Percentiles rank a stretch among this genome's conserved stretches.
phyloP scores from a whole-genome alignment of 1,140 invertebrate species.

The Ectropis grisescens region DNA sequence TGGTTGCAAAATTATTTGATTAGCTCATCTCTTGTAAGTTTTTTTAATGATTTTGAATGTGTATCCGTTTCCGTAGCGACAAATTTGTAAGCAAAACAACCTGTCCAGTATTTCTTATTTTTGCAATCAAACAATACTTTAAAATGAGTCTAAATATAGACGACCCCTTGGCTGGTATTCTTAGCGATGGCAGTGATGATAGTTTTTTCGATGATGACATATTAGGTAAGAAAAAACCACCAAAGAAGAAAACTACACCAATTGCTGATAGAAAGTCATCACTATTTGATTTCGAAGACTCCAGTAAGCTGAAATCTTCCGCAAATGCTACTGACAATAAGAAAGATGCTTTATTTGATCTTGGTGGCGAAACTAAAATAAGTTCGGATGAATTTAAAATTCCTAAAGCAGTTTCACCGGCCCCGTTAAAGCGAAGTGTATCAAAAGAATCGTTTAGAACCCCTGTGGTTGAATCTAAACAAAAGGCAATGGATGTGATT shows the following conservation, averaged over 20 bases:
- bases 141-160: conserved; percentile 63
- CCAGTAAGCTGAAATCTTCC: conserved; percentile 13
- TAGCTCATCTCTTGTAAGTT: too few relatives aligned
- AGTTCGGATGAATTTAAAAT: conserved; percentile 14
- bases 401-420: conserved; percentile 16
- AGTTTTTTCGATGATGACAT: conserved; percentile 68
- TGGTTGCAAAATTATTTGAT: too few relatives aligned
- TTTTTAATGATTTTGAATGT: too few relatives aligned
- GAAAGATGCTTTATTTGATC: conserved; percentile 14
- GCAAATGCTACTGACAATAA: conserved; percentile 6
- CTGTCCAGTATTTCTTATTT: too few relatives aligned
- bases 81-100: conserved; percentile 39
- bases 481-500: conserved; percentile 8
- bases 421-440: conserved; percentile 22
- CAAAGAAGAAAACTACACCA: conserved; percentile 31
- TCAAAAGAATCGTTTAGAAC: conserved; percentile 34
- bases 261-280: conserved; percentile 43
- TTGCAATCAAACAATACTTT: too few relatives aligned
- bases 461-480: conserved; percentile 14
- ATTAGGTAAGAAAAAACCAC: conserved; percentile 45
- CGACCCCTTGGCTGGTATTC: conserved; percentile 63
- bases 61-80: conserved; percentile 31
- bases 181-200: conserved; percentile 67
- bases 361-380: conserved; percentile 4
- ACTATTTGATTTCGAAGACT: conserved; percentile 47